Evolutionary conservation across 2,888 invertebrate genomes (phyloP).

Genomic region (Toxonevra muliebris): DNA sequence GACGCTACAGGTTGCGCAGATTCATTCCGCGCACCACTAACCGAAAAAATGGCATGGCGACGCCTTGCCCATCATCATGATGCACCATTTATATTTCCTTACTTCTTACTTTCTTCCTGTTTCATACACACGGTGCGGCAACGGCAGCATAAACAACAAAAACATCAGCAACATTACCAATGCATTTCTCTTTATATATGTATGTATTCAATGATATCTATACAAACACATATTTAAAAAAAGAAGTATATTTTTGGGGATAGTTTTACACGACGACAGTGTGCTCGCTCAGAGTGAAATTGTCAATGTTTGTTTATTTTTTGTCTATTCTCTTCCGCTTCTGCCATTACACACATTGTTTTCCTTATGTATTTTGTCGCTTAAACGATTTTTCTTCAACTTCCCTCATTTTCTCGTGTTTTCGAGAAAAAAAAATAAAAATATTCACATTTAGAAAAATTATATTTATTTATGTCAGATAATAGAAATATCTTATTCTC

Average conservation of each 20-base stretch:
- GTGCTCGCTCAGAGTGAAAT: not conserved
- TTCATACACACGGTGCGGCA: not conserved
- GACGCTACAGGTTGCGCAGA: constrained; percentile 6
- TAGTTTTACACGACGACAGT: not conserved
- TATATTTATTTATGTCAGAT: no score
- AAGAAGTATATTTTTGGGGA: no score
- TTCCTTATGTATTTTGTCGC: no score
- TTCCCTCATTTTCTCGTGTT: no score
- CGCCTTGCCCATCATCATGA: not conserved
- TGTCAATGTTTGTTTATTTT: not conserved
- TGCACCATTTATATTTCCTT: no score
- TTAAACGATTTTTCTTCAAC: no score
- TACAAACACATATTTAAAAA: not conserved
- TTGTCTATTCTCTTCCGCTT: not conserved
- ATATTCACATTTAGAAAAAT: no score
- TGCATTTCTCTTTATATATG: not conserved
- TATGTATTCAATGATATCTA: not conserved
- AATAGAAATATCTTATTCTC: no score
- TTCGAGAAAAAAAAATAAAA: no score
- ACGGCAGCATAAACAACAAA: not conserved
- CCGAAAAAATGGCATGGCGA: not conserved
- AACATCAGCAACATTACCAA: not conserved
- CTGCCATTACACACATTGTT: not conserved
- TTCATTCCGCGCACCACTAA: not conserved
- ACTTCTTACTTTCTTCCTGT: no score